These are phyloP conservation scores for Megatriorchis doriae DNA, from an alignment of 2,113 vertebrate genomes.

Conservation along the genomic window DNA sequence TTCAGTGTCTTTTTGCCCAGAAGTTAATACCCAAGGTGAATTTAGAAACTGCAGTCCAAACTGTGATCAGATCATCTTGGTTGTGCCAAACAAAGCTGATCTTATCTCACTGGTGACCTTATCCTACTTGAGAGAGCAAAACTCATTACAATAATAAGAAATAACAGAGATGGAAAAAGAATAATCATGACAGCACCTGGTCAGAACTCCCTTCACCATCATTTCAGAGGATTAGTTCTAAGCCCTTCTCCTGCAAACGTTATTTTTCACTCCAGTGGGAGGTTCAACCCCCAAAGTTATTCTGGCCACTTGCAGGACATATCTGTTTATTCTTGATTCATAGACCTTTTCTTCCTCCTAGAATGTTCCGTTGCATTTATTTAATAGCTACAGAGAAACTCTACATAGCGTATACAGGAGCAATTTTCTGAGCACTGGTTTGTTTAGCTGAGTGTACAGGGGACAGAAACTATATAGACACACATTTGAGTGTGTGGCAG, in stretches of 20 bases:
- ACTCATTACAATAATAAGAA: constrained; percentile 69
- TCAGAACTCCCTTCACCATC: constrained; percentile 60
- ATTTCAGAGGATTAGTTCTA: constrained; percentile 59
- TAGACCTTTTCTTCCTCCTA: constrained; percentile 2
- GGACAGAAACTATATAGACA: not conserved
- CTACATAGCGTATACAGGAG: not conserved
- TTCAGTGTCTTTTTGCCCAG: constrained; percentile 26
- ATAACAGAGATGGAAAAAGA: constrained; percentile 49
- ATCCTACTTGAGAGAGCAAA: constrained; percentile 63
- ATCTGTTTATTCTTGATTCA: constrained; percentile 37
- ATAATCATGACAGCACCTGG: constrained; percentile 18
- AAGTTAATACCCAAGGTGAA: constrained; percentile 66
- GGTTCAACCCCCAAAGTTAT: constrained; percentile 37
- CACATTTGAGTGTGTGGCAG: not conserved
- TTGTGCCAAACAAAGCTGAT: constrained; percentile 71
- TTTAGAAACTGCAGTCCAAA: constrained; percentile 63
- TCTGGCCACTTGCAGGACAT: constrained; percentile 6
- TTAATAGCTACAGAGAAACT: constrained; percentile 7
- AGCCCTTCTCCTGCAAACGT: constrained; percentile 30
- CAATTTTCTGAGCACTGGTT: not conserved
- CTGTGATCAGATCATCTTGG: constrained; percentile 57
- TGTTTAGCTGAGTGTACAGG: not conserved
- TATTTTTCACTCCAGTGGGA: constrained; percentile 64
- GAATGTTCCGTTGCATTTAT: not conserved
- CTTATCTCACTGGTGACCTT: constrained; percentile 72